Conservation (phyloP, 2,113 vertebrate genomes). For the Orientallactaga bullata region DNA sequence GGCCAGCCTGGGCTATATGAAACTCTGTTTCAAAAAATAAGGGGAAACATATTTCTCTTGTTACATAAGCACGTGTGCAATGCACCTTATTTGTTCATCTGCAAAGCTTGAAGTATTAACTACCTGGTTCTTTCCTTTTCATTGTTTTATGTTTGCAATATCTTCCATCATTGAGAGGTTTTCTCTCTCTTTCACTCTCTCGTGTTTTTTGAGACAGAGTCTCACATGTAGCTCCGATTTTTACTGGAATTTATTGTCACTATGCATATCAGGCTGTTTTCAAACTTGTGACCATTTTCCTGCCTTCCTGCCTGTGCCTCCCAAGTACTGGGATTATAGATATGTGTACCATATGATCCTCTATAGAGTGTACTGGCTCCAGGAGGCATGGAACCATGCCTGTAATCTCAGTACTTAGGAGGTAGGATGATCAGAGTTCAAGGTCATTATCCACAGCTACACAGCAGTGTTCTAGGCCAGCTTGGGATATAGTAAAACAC, state of each 20-base stretch:
- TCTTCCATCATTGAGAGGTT: not conserved
- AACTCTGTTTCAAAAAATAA: not conserved
- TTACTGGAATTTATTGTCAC: not conserved
- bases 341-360: not conserved
- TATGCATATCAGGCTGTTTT: not conserved
- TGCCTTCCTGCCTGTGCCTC: not conserved
- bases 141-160: no score
- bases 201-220: not conserved
- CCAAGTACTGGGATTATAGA: not conserved
- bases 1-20: not conserved
- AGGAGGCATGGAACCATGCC: not conserved
- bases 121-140: not conserved
- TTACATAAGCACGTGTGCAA: not conserved
- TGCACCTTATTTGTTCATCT: not conserved
- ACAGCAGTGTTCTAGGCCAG: not conserved
- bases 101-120: conserved; percentile 13
- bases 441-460: not conserved
- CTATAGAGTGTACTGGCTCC: not conserved
- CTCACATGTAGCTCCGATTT: not conserved
- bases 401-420: not conserved
- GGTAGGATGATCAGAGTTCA: not conserved
- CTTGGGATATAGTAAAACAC: not conserved
- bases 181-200: not conserved
- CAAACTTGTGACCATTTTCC: not conserved
- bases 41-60: not conserved